A percentile compares a stretch with the other conserved stretches of the same genome.
Conservation (phyloP, 2,888 invertebrate genomes). For the Eutolmus rufibarbis region DNA sequence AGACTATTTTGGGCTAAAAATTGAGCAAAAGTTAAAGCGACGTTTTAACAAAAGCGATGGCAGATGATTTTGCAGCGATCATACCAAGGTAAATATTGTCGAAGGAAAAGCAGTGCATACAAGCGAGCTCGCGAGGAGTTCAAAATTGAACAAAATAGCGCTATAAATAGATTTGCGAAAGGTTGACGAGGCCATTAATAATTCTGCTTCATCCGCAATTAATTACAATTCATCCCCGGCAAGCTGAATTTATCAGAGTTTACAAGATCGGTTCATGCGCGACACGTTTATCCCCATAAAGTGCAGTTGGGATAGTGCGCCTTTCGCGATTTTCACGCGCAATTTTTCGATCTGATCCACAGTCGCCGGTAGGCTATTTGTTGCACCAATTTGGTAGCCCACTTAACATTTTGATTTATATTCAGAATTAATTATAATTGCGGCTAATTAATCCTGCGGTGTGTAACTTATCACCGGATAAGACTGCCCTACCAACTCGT, state of each 20-base stretch:
- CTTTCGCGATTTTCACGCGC: not conserved
- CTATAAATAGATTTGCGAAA: slow-evolving; percentile 35
- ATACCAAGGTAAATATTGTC: slow-evolving; percentile 16
- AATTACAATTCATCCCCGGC: slow-evolving; percentile 58
- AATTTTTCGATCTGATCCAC: not conserved
- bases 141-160: not conserved
- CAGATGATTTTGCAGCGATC: not conserved
- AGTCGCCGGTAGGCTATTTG: not conserved
- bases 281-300: not conserved
- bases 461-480: slow-evolving; percentile 30
- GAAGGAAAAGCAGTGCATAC: not conserved
- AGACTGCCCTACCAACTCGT: not conserved
- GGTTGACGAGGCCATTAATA: slow-evolving; percentile 57
- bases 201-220: slow-evolving; percentile 60
- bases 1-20: slow-evolving; percentile 13
- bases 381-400: slow-evolving; percentile 24
- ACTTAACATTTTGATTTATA: slow-evolving; percentile 51
- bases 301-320: not conserved
- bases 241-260: slow-evolving; percentile 36
- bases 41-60: slow-evolving; percentile 30
- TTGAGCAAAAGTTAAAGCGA: slow-evolving; percentile 11
- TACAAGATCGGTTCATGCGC: slow-evolving; percentile 13
- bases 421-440: slow-evolving; percentile 50
- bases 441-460: slow-evolving; percentile 50
- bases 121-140: not conserved